A percentile compares a stretch with the other conserved stretches of the same genome.
phyloP scores from a whole-genome alignment of 2,888 invertebrate genomes.

The Drosophila formosana region DNA sequence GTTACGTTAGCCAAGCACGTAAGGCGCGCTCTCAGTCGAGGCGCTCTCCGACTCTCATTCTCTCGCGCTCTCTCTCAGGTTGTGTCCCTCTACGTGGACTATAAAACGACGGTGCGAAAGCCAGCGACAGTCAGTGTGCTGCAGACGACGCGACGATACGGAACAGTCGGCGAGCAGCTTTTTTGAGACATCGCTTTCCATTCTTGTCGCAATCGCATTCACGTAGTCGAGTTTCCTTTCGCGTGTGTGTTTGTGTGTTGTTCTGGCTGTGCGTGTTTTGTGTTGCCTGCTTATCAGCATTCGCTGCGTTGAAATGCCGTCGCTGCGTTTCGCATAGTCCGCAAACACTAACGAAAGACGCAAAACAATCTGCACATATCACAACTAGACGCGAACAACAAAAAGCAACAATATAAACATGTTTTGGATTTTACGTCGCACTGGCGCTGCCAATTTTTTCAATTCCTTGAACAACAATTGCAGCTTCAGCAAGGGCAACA shows the following conservation, averaged over 20 bases:
- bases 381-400: background rate
- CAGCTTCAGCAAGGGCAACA: conserved; percentile 67
- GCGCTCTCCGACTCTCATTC: conserved; percentile 7
- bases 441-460: conserved; percentile 78
- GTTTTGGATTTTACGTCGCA: conserved; percentile 81
- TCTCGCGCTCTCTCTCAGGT: conserved; percentile 1
- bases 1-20: conserved; percentile 38
- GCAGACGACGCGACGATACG: conserved; percentile 57
- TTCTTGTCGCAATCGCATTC: conserved; percentile 18
- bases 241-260: background rate
- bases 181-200: conserved; percentile 7
- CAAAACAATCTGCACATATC: conserved; percentile 26
- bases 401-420: conserved; percentile 43
- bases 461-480: conserved; percentile 81
- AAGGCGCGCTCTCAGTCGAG: conserved; percentile 14
- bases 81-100: conserved; percentile 21
- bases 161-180: conserved; percentile 38
- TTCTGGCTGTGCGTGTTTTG: conserved; percentile 22
- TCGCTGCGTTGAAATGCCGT: conserved; percentile 67
- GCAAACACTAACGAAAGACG: conserved; percentile 32
- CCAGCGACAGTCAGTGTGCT: conserved; percentile 59
- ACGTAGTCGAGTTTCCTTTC: background rate
- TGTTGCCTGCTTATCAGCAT: conserved; percentile 53
- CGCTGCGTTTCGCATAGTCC: conserved; percentile 51
- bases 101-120: conserved; percentile 53